Evolutionary conservation across 2,113 vertebrate species (phyloP), one percentile per base, ranked within the genome.

Genomic region (Ascaphus truei): DNA sequence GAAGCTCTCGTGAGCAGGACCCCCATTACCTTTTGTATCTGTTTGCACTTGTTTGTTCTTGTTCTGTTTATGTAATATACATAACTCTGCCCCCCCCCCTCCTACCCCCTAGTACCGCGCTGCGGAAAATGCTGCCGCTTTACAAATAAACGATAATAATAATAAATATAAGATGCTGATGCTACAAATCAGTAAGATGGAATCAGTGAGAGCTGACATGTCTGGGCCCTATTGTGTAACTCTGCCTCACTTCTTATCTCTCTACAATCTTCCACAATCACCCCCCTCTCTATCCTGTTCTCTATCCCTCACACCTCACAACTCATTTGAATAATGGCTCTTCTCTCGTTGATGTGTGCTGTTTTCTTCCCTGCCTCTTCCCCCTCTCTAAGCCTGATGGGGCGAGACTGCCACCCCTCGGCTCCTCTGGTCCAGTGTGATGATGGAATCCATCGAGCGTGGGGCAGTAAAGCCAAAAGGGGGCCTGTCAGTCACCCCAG

Each of bases 401-500:
- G 47, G 33, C 48, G 56, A 30, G 33, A 29, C 31, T 20, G 23
- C 41, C 5, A 13, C 55, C 43, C 26, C 43, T 26, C 43, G 8
- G 29, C 31, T 47, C 3, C 15, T 27, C 11, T 6, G 25, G 43
- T 60, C 41, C 31, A n/a, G 33, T 37, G 30, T 60, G 45, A 50
- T 85, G 87, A 88, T 84, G 81, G 84, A 81, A 83, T 86, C 79
- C 78, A 50, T 79, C 53, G 81, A 60, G 80, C 80, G 22, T 83
- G 83, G 84, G 76, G 75, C 73, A 64, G 67, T 2, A 61, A 51
- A 61, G 45, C 75, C 71, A 75, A 76, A 84, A 85, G 85, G 81
- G 85, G 85, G 82, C 84, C 90, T 88, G 90, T 91, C 90, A 91
- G 68, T 91, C 88, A 90, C 76, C 76, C 30, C 73, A 80, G 75